Evolutionary conservation across 2,797 vertebrate genomes (phyloP).

Genomic region (Eulemur rubriventer): DNA sequence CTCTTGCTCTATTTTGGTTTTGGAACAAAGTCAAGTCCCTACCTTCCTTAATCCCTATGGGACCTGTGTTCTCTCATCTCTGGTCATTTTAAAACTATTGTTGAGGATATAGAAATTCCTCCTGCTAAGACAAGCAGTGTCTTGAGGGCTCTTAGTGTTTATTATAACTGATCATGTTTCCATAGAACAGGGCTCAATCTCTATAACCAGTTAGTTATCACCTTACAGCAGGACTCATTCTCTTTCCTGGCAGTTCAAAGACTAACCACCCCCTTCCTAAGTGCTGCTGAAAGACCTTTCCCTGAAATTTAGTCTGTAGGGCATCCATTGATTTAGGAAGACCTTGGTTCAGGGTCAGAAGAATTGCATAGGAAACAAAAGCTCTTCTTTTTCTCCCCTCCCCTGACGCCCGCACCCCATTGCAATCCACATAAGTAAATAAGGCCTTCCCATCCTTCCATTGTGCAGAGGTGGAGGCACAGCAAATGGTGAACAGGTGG

Average conservation of each 20-base stretch:
- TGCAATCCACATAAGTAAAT: background rate
- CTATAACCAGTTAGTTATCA: background rate
- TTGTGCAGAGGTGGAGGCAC: background rate
- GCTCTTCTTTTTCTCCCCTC: background rate
- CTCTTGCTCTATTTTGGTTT: slow-evolving; percentile 23
- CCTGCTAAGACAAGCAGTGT: background rate
- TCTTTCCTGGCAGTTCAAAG: slow-evolving; percentile 41
- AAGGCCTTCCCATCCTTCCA: background rate
- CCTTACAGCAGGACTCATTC: background rate
- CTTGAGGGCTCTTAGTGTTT: background rate
- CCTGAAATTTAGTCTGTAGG: slow-evolving; percentile 60
- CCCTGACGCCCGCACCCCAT: too few species aligned
- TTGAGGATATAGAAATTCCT: background rate
- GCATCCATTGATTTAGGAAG: slow-evolving; percentile 56
- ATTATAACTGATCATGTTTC: slow-evolving; percentile 22
- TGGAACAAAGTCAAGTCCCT: background rate
- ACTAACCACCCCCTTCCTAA: background rate
- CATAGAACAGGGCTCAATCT: background rate
- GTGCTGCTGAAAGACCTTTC: slow-evolving; percentile 24
- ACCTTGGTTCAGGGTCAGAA: slow-evolving; percentile 67
- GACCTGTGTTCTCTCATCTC: background rate
- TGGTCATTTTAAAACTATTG: background rate
- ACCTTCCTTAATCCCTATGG: background rate
- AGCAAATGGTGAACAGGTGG: background rate
- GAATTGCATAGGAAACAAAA: slow-evolving; percentile 8